These are phyloP conservation scores for Pholis gunnellus DNA, from an alignment of 2,113 vertebrate genomes.

Conservation along the genomic window DNA sequence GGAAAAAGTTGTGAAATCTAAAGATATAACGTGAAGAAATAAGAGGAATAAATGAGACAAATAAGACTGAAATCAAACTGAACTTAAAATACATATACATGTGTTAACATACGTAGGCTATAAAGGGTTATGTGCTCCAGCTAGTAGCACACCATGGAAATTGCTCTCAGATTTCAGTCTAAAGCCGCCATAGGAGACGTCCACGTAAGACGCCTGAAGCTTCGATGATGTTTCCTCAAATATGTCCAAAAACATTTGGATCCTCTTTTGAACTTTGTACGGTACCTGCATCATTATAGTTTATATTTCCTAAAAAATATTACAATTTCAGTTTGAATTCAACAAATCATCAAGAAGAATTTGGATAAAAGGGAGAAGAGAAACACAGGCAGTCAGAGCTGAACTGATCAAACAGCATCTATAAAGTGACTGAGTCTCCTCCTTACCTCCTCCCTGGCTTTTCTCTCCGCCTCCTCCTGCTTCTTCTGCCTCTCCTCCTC, in stretches of 20 bases:
- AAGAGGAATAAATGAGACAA: not conserved
- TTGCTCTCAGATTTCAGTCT: not conserved
- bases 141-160: not conserved
- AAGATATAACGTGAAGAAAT: not conserved
- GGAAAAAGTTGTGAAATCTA: not conserved
- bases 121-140: not conserved
- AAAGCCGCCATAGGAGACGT: not conserved
- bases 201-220: not conserved
- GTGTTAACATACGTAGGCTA: not conserved
- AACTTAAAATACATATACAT: not conserved
- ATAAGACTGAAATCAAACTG: not conserved
- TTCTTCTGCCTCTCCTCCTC: slow-evolving; percentile 93
- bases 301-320: not conserved
- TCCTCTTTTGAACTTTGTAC: not conserved
- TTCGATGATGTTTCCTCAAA: slow-evolving; percentile 1
- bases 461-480: slow-evolving; percentile 91
- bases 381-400: not conserved
- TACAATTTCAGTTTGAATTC: not conserved
- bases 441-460: slow-evolving; percentile 90
- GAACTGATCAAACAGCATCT: slow-evolving; percentile 3
- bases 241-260: not conserved
- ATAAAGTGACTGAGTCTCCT: not conserved
- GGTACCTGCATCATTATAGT: not conserved
- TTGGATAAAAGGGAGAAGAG: not conserved
- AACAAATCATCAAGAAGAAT: not conserved